Evolutionary conservation across 2,113 vertebrate species (phyloP).

Genomic region (Lophius piscatorius): DNA sequence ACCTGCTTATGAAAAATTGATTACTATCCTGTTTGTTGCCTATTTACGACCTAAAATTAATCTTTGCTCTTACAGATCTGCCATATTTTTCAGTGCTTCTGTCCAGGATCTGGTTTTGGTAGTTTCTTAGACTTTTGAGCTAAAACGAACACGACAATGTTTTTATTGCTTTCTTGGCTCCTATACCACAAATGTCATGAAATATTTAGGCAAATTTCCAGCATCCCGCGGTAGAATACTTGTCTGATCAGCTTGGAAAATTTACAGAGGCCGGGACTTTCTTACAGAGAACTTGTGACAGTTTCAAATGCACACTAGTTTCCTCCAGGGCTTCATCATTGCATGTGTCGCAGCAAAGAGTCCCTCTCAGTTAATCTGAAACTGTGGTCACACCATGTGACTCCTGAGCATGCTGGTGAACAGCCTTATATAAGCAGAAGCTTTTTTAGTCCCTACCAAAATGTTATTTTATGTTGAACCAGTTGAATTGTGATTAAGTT

Average conservation of each 20-base stretch:
- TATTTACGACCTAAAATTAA: too few species aligned
- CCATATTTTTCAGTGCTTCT: too few species aligned
- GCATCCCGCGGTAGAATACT: neutral
- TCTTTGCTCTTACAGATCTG: too few species aligned
- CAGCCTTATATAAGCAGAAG: neutral
- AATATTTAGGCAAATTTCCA: too few species aligned
- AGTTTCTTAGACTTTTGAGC: too few species aligned
- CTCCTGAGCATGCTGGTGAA: neutral
- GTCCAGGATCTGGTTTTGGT: too few species aligned
- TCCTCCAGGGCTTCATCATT: conserved; percentile 22
- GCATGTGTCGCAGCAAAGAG: neutral
- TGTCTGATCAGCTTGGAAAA: neutral
- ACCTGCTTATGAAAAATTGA: too few species aligned
- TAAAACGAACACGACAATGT: too few species aligned
- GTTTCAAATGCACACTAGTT: conserved; percentile 21
- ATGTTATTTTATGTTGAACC: neutral
- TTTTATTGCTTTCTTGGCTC: too few species aligned
- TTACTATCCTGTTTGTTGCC: too few species aligned
- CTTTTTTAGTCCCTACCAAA: neutral
- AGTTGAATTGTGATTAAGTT: too few species aligned
- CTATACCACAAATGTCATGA: too few species aligned
- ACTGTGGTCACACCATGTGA: conserved; percentile 54
- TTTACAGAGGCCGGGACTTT: neutral
- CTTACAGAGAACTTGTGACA: conserved; percentile 59
- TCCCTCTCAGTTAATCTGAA: conserved; percentile 5